Base-by-base conservation (phyloP, 2,113 vertebrate species). In the Microcebus murinus region DNA sequence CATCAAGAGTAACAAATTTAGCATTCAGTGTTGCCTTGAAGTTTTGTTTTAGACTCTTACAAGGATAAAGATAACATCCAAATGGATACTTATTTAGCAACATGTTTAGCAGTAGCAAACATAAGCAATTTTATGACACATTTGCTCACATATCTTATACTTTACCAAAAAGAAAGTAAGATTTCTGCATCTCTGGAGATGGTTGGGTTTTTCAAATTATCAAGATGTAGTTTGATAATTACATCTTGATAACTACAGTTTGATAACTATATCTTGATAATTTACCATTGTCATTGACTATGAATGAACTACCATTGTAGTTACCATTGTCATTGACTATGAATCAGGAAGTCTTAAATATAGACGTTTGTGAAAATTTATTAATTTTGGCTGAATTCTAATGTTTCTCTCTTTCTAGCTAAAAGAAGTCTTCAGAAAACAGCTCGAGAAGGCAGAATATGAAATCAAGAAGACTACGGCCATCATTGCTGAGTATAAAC, bases 401-500 rank as follows among this genome's bases (percentile, higher is more conserved):
- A 92, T 84, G 61, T 81, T 59, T 97, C 29, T 95, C 79, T 91
- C 27, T 82, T 87, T n/a, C 14, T 96, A 99, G 99, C 98, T 99
- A 73, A 99, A 99, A 97, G 99, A 99, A 96, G 99, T 99, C 85
- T 99, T 99, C 98, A 99, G 99, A 97, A 99, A 99, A 98, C 99
- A 99, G 97, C 98, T 99, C 84, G 99, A 99, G 97, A 99, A 99
- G 97, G 99, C 99, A 3, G 99, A 99, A 97, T 98, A 98, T 52
- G 99, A 99, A 98, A 99, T 99, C 96, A 99, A 99, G 99, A 99
- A 99, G 98, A 99, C 99, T 8, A 99, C 99, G 23, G 99, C 99
- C 11, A 99, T 99, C 98, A 99, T 99, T 90, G 99, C 99, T 0
- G 99, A 99, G 93, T 99, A 99, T 96, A 99, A 99, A 97, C 99